Percentiles rank a stretch among this genome's conserved stretches.
Evolutionary conservation across 2,888 invertebrate species (phyloP).

Genomic region (Heliconius ismenius): DNA sequence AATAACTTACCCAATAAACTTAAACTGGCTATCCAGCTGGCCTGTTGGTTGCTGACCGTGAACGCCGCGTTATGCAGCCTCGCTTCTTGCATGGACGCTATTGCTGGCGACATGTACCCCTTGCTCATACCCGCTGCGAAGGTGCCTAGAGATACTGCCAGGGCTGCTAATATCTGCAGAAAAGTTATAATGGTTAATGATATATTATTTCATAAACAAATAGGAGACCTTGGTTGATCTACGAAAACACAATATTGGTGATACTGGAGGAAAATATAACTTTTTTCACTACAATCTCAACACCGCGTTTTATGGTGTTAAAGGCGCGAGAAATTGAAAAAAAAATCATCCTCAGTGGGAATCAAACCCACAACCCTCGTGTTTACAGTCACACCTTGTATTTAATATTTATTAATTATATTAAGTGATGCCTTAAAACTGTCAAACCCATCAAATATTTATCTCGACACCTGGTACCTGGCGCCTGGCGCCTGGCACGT

Average conservation of each 20-base stretch:
- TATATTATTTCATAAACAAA: not conserved
- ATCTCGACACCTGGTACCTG: constrained; percentile 7
- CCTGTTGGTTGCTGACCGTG: constrained; percentile 87
- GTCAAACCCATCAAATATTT: not conserved
- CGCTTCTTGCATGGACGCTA: constrained; percentile 87
- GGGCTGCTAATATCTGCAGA: constrained; percentile 87
- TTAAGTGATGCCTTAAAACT: not conserved
- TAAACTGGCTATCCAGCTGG: constrained; percentile 91
- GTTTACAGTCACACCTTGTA: not conserved
- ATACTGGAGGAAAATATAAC: too few species aligned
- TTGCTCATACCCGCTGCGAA: constrained; percentile 90
- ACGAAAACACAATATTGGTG: too few species aligned
- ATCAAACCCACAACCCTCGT: not conserved
- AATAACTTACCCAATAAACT: constrained; percentile 82
- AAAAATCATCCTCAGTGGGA: not conserved
- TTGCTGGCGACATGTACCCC: constrained; percentile 91
- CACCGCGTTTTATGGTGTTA: too few species aligned
- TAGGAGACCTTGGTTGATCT: too few species aligned
- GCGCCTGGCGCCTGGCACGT: not conserved
- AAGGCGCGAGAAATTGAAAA: too few species aligned
- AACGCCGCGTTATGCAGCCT: constrained; percentile 66
- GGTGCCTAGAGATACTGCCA: constrained; percentile 90
- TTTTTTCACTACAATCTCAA: too few species aligned
- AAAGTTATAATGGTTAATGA: too few species aligned
- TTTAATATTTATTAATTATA: not conserved